These are phyloP conservation scores for Scomber scombrus DNA, from an alignment of 2,113 vertebrate genomes.

Conservation along the genomic window DNA sequence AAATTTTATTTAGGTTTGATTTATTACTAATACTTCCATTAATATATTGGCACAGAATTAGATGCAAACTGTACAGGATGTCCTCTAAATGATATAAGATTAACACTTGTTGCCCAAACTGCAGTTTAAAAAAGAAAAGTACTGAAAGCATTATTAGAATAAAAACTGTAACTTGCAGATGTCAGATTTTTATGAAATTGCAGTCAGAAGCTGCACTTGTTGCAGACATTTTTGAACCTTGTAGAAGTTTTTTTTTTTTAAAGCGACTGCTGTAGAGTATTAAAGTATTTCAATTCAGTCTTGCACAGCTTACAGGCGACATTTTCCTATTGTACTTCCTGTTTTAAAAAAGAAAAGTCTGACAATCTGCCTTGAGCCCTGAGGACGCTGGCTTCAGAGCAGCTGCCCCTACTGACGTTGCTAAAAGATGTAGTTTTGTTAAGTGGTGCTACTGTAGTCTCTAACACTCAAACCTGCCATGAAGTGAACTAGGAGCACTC, in stretches of 20 bases:
- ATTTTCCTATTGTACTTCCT: conserved; percentile 45
- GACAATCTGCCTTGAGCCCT: conserved; percentile 36
- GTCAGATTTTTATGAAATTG: background rate
- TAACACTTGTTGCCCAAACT: background rate
- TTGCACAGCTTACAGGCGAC: conserved; percentile 42
- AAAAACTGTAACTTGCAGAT: background rate
- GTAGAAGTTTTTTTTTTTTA: background rate
- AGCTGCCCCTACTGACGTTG: conserved; percentile 35
- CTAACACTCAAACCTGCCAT: conserved; percentile 46
- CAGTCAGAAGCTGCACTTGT: conserved; percentile 1
- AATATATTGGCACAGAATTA: background rate
- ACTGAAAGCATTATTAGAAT: background rate
- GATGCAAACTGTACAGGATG: background rate
- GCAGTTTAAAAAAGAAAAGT: background rate
- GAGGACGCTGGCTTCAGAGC: conserved; percentile 38
- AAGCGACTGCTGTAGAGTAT: conserved; percentile 7
- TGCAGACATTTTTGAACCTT: conserved; percentile 22
- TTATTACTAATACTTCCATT: too few species aligned
- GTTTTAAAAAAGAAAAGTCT: conserved; percentile 40
- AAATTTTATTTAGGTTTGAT: too few species aligned
- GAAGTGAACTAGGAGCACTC: conserved; percentile 30
- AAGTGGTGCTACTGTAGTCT: conserved; percentile 45
- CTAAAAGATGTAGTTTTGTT: conserved; percentile 59
- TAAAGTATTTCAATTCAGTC: conserved; percentile 29
- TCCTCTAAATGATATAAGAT: background rate